Conservation (phyloP, 53 echinoderm and acorn worm species). For the Hippasteria phrygiana region DNA sequence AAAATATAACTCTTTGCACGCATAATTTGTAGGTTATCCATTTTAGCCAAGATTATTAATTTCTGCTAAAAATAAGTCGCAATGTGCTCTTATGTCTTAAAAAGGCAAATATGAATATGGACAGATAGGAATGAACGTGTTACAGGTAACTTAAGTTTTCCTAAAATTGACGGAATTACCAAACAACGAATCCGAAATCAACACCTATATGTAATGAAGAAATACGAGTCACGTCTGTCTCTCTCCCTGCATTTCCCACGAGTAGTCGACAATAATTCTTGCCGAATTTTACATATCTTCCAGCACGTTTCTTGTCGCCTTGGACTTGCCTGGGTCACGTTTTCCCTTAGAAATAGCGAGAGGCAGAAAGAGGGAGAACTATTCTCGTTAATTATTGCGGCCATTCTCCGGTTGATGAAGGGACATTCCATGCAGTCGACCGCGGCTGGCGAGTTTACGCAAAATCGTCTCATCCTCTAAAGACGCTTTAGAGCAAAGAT, state of each 20-base stretch:
- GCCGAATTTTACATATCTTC: not conserved
- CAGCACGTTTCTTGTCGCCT: not conserved
- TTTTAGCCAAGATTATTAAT: too few relatives aligned
- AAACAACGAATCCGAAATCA: too few relatives aligned
- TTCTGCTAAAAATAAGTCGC: too few relatives aligned
- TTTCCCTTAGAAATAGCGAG: not conserved
- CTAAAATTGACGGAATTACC: too few relatives aligned
- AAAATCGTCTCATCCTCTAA: not conserved
- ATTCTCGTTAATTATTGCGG: conserved; percentile 52
- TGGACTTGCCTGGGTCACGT: conserved; percentile 20
- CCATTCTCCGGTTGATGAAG: conserved; percentile 35
- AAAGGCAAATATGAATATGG: too few relatives aligned
- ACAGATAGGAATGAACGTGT: too few relatives aligned
- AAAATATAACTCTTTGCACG: too few relatives aligned
- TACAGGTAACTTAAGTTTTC: too few relatives aligned
- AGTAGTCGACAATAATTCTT: not conserved
- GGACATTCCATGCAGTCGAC: conserved; percentile 22
- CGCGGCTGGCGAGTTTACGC: not conserved
- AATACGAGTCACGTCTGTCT: too few relatives aligned
- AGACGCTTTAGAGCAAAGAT: conserved; percentile 1
- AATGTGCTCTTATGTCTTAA: too few relatives aligned
- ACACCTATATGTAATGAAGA: too few relatives aligned
- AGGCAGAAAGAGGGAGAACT: not conserved
- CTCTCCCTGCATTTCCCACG: not conserved
- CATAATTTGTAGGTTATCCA: too few relatives aligned